A percentile compares a stretch with the other conserved stretches of the same genome.
Evolutionary conservation across 1,140 invertebrate genomes (phyloP).

Genomic region (Danaus plexippus): DNA sequence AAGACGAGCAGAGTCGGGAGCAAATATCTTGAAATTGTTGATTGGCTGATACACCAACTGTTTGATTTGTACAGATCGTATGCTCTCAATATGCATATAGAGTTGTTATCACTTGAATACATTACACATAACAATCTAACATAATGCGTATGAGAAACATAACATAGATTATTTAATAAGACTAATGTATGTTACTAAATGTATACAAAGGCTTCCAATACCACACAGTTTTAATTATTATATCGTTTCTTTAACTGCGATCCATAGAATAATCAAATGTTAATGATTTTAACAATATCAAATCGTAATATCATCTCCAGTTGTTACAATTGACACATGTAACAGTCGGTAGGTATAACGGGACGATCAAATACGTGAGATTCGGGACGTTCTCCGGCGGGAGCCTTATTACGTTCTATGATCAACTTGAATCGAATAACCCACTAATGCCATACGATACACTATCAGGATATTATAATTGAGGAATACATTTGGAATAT

Average conservation of each 20-base stretch:
- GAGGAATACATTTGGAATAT: too few species aligned
- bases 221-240: too few species aligned
- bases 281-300: too few species aligned
- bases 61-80: constrained; percentile 55
- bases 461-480: too few species aligned
- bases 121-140: too few species aligned
- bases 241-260: too few species aligned
- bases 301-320: constrained; percentile 27
- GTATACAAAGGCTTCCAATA: too few species aligned
- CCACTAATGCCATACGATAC: constrained; percentile 8
- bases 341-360: constrained; percentile 32
- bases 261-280: too few species aligned
- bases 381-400: constrained; percentile 30
- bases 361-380: constrained; percentile 59
- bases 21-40: constrained; percentile 61
- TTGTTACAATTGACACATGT: constrained; percentile 29
- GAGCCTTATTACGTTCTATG: constrained; percentile 19
- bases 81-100: constrained; percentile 18
- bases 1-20: constrained; percentile 23
- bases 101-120: constrained; percentile 29
- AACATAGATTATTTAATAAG: too few species aligned
- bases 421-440: constrained; percentile 17
- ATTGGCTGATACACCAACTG: constrained; percentile 49
- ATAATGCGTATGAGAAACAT: too few species aligned
- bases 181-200: too few species aligned